These are phyloP conservation scores for Oncorhynchus keta DNA, from an alignment of 2,113 vertebrate genomes.

Conservation along the genomic window DNA sequence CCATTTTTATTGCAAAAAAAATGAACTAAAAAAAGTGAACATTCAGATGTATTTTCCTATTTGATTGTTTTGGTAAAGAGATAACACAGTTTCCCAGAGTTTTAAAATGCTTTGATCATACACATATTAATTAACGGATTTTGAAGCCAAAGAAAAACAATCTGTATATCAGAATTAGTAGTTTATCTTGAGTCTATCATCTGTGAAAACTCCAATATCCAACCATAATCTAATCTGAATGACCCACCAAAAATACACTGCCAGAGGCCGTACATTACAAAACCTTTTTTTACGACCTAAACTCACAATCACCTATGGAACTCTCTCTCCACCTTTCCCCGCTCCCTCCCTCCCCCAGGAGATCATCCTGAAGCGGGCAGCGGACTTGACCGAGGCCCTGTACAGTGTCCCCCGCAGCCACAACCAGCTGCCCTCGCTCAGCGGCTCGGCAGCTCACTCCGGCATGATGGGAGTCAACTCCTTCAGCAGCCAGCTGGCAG, in stretches of 20 bases:
- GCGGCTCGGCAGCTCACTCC: constrained; percentile 78
- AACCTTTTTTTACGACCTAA: background rate
- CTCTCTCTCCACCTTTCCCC: background rate
- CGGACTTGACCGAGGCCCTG: constrained; percentile 92
- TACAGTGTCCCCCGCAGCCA: constrained; percentile 92
- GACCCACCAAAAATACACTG: too few relatives aligned
- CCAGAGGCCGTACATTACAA: too few relatives aligned
- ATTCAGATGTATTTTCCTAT: too few relatives aligned
- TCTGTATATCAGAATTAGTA: background rate
- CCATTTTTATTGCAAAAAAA: too few relatives aligned
- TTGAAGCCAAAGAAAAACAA: background rate
- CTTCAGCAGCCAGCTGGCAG: constrained; percentile 88
- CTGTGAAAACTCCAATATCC: too few relatives aligned
- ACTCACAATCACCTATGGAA: background rate
- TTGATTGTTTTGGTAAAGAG: too few relatives aligned
- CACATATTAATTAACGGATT: too few relatives aligned
- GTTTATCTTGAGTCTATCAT: too few relatives aligned
- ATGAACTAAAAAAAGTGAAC: too few relatives aligned
- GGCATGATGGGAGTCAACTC: constrained; percentile 90
- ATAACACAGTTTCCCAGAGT: too few relatives aligned
- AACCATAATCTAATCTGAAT: too few relatives aligned
- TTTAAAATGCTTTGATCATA: too few relatives aligned
- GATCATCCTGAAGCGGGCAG: constrained; percentile 92
- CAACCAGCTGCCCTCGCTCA: constrained; percentile 84
- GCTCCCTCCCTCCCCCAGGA: constrained; percentile 71